Evolutionary conservation across 2,888 invertebrate genomes (phyloP), one percentile per base, ranked within the genome.

Genomic region (Apodemia hepburni): DNA sequence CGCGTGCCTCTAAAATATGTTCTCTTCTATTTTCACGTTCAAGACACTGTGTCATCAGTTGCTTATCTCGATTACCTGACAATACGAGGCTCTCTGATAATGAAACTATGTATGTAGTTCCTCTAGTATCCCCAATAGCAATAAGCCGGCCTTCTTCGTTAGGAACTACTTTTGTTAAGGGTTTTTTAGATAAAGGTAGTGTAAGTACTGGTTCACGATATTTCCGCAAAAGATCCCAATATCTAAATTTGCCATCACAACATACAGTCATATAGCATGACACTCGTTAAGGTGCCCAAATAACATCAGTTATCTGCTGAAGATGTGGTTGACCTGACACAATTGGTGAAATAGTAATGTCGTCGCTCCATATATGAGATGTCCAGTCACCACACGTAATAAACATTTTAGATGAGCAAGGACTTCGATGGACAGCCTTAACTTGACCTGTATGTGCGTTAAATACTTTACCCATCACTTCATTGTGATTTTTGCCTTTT

Each of bases 11-110:
- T 66, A 98, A 89, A 67, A 98, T 97, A 82, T 96, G 97, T 78
- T 98, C 98, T 61, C 98, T 92, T 60, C 95, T 93, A 61, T 94
- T 94, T 86, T 98, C 97, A 59, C 97, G 92, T 68, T 97, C 97
- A 76, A 97, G 94, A 90, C 95, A 94, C 94, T 97, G 77, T 6
- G 79, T 70, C 71, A 96, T 89, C 2, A 95, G 75, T 15, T 92
- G 89, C 73, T 96, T 96, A 75, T 96, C 96, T 71, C 93, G 94
- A 68, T 94, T 93, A 27, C 93, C 93, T 67, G 95, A 93, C 58
- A 85, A 79, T 15, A 93, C 92, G 75, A 96, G 92, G 66, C 93
- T 93, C 59, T 95, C 94, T 0, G 96, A 95, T 29, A 84, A 64
- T 9, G 95, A 92, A 72, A 96, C 81, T 51, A 96, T 81, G 68